These are phyloP conservation scores for Aspiorhynchus laticeps DNA, from an alignment of 2,113 vertebrate species.

Conservation along the genomic window DNA sequence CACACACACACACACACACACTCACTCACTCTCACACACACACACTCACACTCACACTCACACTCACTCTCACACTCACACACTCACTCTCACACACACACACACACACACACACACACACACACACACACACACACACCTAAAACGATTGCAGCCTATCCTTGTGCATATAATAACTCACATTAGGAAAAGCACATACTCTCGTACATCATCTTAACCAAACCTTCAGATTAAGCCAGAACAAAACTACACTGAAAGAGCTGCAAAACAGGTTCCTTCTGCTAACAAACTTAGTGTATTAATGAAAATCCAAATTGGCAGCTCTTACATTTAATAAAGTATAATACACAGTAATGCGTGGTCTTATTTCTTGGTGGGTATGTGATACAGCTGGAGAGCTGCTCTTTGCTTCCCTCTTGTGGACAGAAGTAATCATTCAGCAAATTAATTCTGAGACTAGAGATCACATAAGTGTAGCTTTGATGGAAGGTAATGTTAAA, in stretches of 20 bases:
- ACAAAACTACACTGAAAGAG: neutral
- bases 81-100: slow-evolving; percentile 31
- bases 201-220: neutral
- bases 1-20: slow-evolving; percentile 29
- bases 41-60: slow-evolving; percentile 19
- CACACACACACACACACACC: slow-evolving; percentile 4
- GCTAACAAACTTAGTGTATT: neutral
- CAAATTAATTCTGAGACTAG: neutral
- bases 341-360: neutral
- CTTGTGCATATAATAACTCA: neutral
- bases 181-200: slow-evolving; percentile 1
- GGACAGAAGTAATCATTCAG: neutral
- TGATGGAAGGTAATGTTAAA: neutral
- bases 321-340: slow-evolving; percentile 8
- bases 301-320: slow-evolving; percentile 2
- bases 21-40: too few relatives aligned
- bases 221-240: neutral
- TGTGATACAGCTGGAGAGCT: neutral
- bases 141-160: neutral
- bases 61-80: too few relatives aligned
- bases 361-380: neutral
- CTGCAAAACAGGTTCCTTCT: neutral
- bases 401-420: neutral
- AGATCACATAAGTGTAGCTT: neutral
- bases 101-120: slow-evolving; percentile 19